Evolutionary conservation across 2,888 invertebrate genomes (phyloP).

Genomic region (Drosophila incognita): DNA sequence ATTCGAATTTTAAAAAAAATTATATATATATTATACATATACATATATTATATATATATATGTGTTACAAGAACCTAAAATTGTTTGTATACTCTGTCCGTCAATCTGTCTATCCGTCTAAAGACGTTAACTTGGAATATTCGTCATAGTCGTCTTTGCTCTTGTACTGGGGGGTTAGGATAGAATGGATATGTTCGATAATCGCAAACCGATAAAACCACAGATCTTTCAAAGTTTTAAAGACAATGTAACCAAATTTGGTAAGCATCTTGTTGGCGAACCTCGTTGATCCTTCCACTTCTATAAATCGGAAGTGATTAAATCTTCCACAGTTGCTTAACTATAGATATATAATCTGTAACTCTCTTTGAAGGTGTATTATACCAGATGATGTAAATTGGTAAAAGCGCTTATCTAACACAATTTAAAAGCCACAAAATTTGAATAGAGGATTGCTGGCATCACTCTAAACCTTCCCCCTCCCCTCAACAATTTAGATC

Average conservation of each 20-base stretch:
- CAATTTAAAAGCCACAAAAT: neutral
- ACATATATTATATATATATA: too few species aligned
- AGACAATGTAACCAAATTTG: neutral
- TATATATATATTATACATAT: too few species aligned
- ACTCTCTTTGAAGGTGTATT: neutral
- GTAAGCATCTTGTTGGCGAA: neutral
- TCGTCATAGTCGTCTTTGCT: neutral
- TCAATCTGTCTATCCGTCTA: neutral
- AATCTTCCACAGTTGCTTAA: neutral
- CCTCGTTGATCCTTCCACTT: neutral
- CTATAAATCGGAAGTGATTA: neutral
- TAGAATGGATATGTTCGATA: neutral
- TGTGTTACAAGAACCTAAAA: neutral
- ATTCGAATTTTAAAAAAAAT: too few species aligned
- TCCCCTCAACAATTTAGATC: neutral
- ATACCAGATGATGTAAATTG: neutral
- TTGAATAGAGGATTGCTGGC: neutral
- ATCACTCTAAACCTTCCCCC: too few species aligned
- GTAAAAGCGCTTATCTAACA: neutral
- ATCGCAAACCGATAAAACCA: neutral
- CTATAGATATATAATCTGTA: neutral
- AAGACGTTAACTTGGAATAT: neutral
- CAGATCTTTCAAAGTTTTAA: neutral
- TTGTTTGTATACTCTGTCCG: conserved; percentile 1
- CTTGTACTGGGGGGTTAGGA: neutral